phyloP scores from a whole-genome alignment of 92 coral and sea anemone species.

The Epizoanthus scotinus region DNA sequence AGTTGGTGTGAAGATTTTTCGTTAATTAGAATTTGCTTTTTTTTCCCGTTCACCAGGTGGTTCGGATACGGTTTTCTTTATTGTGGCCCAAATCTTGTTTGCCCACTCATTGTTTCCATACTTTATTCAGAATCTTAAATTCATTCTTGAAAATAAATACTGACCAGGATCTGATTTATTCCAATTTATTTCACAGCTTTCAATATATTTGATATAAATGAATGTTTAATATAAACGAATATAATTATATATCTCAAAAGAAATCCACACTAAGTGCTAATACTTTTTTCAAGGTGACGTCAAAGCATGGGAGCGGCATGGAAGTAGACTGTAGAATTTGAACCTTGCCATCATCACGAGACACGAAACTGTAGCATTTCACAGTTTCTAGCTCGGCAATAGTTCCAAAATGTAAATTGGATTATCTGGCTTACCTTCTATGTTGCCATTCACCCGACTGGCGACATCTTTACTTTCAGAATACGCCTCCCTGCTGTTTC shows the following conservation, averaged over 20 bases:
- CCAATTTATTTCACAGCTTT: constrained; percentile 25
- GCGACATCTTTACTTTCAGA: constrained; percentile 19
- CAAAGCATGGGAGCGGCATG: constrained; percentile 15
- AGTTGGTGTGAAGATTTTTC: constrained; percentile 27
- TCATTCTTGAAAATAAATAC: constrained; percentile 8
- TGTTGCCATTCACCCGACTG: constrained; percentile 15
- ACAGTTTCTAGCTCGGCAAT: neutral
- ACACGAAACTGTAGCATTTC: neutral
- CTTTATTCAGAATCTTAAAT: constrained; percentile 6
- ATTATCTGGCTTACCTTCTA: constrained; percentile 16
- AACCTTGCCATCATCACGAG: neutral
- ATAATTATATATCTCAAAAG: constrained; percentile 17
- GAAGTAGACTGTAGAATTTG: neutral
- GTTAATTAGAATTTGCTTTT: constrained; percentile 11
- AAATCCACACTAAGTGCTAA: constrained; percentile 22
- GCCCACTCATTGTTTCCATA: constrained; percentile 9
- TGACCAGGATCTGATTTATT: constrained; percentile 18
- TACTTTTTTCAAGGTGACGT: constrained; percentile 36
- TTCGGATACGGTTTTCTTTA: constrained; percentile 16
- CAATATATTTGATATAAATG: constrained; percentile 11
- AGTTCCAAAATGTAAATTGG: neutral
- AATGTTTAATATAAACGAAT: no score
- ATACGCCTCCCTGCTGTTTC: constrained; percentile 24
- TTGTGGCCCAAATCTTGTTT: constrained; percentile 31
- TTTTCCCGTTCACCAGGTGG: constrained; percentile 12